These are phyloP conservation scores for Argyrosomus japonicus DNA, from an alignment of 2,113 vertebrate genomes.

Conservation along the genomic window DNA sequence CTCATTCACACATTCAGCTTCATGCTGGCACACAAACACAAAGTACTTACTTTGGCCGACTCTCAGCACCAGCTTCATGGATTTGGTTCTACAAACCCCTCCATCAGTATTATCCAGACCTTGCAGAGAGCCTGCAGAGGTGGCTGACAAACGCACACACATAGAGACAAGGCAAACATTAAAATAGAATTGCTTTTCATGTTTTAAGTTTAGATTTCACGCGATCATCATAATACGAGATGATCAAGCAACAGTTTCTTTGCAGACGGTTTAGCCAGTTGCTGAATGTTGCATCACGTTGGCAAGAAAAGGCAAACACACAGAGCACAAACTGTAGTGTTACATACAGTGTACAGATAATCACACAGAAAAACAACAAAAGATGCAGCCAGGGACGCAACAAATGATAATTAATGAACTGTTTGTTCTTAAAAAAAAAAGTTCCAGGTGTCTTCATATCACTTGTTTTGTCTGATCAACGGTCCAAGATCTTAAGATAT, in stretches of 20 bases:
- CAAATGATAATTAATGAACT: neutral
- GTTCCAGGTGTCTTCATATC: neutral
- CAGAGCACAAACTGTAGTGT: constrained; percentile 19
- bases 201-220: neutral
- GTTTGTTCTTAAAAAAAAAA: neutral
- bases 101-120: constrained; percentile 95
- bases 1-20: neutral
- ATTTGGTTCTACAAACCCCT: constrained; percentile 94
- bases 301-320: constrained; percentile 26
- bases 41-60: constrained; percentile 95
- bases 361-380: neutral
- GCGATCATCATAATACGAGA: neutral
- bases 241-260: constrained; percentile 10
- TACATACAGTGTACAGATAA: constrained; percentile 9
- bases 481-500: neutral
- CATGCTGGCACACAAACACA: constrained; percentile 18
- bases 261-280: constrained; percentile 24
- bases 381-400: neutral
- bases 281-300: constrained; percentile 54
- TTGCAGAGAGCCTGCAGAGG: constrained; percentile 93
- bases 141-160: constrained; percentile 82
- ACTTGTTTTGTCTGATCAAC: neutral
- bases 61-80: constrained; percentile 99
- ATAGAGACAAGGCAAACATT: constrained; percentile 27
- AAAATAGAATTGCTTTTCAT: neutral